phyloP scores from a whole-genome alignment of 2,113 vertebrate genomes.

The Bufo bufo region DNA sequence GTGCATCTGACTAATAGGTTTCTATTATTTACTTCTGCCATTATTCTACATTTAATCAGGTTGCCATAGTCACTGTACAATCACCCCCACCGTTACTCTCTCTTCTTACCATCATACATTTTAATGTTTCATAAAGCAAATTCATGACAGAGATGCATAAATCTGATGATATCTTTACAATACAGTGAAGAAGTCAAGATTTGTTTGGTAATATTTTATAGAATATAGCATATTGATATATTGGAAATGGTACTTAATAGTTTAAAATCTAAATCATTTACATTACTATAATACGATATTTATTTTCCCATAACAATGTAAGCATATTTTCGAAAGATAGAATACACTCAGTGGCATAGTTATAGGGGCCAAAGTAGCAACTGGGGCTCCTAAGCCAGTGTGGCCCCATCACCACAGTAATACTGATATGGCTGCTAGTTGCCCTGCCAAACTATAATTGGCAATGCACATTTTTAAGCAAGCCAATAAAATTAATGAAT shows the following conservation, averaged over 20 bases:
- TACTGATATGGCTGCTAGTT: too few relatives aligned
- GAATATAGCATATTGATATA: not conserved
- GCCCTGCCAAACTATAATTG: too few relatives aligned
- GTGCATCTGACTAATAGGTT: slow-evolving; percentile 57
- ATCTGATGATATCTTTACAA: not conserved
- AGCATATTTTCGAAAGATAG: too few relatives aligned
- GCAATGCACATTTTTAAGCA: too few relatives aligned
- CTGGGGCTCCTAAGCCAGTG: too few relatives aligned
- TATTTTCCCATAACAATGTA: not conserved
- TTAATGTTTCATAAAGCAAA: slow-evolving; percentile 20
- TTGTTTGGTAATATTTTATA: not conserved
- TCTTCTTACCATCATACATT: slow-evolving; percentile 26
- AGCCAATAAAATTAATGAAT: too few relatives aligned
- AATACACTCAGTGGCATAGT: too few relatives aligned
- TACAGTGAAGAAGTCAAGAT: not conserved
- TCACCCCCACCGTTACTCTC: not conserved
- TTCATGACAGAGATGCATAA: not conserved
- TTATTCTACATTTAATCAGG: slow-evolving; percentile 13
- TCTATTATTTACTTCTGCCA: slow-evolving; percentile 53
- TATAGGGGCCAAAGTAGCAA: too few relatives aligned
- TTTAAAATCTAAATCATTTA: not conserved
- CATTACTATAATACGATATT: not conserved
- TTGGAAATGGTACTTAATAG: not conserved
- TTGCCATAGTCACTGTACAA: slow-evolving; percentile 55
- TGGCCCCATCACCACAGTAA: too few relatives aligned